These are phyloP conservation scores for Plumapathes pennacea DNA, from an alignment of 92 coral and sea anemone genomes.

Conservation along the genomic window DNA sequence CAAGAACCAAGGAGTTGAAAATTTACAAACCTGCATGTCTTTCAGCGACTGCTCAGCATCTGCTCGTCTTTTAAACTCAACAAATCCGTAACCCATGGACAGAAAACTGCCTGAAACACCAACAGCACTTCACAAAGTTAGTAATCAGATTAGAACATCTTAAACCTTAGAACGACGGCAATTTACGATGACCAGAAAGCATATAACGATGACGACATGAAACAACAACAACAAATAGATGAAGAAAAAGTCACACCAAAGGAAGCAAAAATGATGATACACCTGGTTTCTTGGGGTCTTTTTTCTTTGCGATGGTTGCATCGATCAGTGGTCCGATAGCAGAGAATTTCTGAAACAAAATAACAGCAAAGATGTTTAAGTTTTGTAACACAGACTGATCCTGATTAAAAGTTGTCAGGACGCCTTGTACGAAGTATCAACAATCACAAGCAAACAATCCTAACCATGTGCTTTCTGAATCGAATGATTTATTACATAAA, in stretches of 20 bases:
- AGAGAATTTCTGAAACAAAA: conserved; percentile 57
- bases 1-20: too few relatives aligned
- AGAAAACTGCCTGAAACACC: conserved; percentile 62
- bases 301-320: conserved; percentile 83
- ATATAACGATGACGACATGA: too few relatives aligned
- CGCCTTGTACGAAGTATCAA: too few relatives aligned
- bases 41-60: conserved; percentile 81
- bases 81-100: conserved; percentile 99
- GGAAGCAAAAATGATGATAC: too few relatives aligned
- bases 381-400: neutral
- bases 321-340: conserved; percentile 63
- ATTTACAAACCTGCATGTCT: conserved; percentile 84
- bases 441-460: too few relatives aligned
- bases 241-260: too few relatives aligned
- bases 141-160: too few relatives aligned
- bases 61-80: conserved; percentile 81
- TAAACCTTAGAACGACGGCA: too few relatives aligned
- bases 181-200: too few relatives aligned
- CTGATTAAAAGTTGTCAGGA: neutral
- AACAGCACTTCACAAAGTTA: neutral
- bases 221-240: too few relatives aligned
- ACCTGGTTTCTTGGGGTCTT: conserved; percentile 88
- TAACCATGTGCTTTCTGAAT: too few relatives aligned
- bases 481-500: too few relatives aligned
- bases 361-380: neutral